Conservation (phyloP, 2,888 invertebrate species). For the Eupithecia dodoneata region DNA sequence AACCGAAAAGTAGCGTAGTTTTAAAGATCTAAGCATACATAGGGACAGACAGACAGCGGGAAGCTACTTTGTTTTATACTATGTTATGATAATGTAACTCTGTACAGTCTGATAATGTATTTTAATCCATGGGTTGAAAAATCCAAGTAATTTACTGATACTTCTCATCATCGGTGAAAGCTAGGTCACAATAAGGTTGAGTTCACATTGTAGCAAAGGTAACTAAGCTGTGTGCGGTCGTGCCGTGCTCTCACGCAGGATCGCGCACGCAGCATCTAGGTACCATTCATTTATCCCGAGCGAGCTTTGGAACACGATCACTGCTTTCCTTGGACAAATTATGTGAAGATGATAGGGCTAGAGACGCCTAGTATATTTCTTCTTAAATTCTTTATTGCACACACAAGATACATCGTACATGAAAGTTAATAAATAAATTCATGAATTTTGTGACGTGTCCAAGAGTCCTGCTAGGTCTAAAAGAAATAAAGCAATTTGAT, state of each 20-base stretch:
- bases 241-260: conserved; percentile 63
- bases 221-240: conserved; percentile 53
- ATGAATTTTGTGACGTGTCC: too few relatives aligned
- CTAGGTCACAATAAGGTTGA: conserved; percentile 28
- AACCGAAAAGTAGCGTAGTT: too few relatives aligned
- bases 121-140: not conserved
- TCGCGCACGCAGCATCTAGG: conserved; percentile 51
- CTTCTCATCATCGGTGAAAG: conserved; percentile 22
- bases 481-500: too few relatives aligned
- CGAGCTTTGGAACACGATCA: conserved; percentile 12
- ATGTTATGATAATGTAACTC: too few relatives aligned
- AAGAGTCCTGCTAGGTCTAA: too few relatives aligned
- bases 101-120: too few relatives aligned
- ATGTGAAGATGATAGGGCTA: not conserved
- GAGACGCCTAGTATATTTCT: not conserved
- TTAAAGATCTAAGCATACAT: too few relatives aligned
- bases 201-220: conserved; percentile 24
- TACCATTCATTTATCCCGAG: conserved; percentile 51
- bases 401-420: too few relatives aligned
- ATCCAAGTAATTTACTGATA: not conserved
- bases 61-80: too few relatives aligned
- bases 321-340: conserved; percentile 8
- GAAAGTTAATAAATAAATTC: too few relatives aligned
- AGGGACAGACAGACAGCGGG: too few relatives aligned
- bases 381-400: too few relatives aligned